Evolutionary conservation across 2,113 vertebrate genomes (phyloP).

Genomic region (Oxygymnocypris stewartii): DNA sequence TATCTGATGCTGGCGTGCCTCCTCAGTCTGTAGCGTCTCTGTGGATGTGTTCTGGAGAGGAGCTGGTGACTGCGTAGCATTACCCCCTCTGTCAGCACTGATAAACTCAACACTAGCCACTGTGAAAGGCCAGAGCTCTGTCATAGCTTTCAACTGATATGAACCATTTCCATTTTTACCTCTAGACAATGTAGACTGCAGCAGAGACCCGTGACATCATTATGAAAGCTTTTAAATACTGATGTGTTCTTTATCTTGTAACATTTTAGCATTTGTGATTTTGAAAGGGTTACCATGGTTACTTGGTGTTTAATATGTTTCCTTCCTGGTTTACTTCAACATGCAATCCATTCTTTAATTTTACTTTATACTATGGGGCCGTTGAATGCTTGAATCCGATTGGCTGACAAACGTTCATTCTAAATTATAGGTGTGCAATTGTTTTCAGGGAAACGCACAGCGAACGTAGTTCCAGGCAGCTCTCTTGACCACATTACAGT

Average conservation of each 20-base stretch:
- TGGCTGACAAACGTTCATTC: no score
- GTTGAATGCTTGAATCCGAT: no score
- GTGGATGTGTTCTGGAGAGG: constrained; percentile 45
- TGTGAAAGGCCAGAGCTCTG: constrained; percentile 75
- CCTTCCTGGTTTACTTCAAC: not conserved
- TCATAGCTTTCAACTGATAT: constrained; percentile 68
- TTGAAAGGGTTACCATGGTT: not conserved
- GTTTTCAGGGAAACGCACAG: no score
- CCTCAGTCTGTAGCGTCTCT: constrained; percentile 45
- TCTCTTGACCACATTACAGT: no score
- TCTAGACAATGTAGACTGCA: constrained; percentile 13
- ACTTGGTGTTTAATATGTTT: not conserved
- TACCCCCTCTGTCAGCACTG: constrained; percentile 72
- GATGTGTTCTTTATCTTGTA: not conserved
- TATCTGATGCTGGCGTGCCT: constrained; percentile 51
- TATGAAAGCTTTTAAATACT: not conserved
- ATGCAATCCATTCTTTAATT: not conserved
- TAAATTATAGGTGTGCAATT: no score
- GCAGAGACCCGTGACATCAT: not conserved
- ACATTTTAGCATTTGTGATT: not conserved
- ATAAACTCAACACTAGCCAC: constrained; percentile 71
- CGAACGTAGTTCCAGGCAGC: no score
- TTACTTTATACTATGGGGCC: not conserved
- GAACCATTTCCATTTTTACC: constrained; percentile 23
- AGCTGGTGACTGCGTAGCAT: constrained; percentile 51